Percentiles rank a stretch among this genome's conserved stretches.
These are phyloP conservation scores for Thamnophis sirtalis DNA, from an alignment of 2,113 vertebrate species.

Conservation along the genomic window DNA sequence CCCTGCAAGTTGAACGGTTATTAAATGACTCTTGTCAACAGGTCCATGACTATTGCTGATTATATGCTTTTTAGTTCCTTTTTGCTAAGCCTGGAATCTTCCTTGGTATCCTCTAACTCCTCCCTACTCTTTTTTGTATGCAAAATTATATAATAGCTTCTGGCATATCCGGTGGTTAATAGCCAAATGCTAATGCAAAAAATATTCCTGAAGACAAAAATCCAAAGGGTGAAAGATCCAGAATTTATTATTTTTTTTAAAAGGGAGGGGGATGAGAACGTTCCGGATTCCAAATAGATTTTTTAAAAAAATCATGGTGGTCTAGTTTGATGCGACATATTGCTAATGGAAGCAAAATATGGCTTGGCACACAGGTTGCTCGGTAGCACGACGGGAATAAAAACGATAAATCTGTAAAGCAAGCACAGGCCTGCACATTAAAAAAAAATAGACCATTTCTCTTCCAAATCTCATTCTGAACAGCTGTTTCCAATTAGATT, in stretches of 20 bases:
- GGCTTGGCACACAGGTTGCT: not conserved
- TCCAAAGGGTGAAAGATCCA: not conserved
- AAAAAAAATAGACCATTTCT: not conserved
- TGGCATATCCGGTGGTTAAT: not conserved
- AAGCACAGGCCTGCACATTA: not conserved
- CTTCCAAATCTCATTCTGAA: not conserved
- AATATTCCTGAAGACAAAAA: not conserved
- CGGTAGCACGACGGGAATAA: not conserved
- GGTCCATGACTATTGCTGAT: not conserved
- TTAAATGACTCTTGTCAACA: not conserved
- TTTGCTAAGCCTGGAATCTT: not conserved
- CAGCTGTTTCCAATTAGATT: not conserved
- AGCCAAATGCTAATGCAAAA: not conserved
- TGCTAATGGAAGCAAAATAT: not conserved
- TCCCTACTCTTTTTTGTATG: not conserved
- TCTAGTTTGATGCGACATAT: not conserved
- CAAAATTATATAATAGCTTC: not conserved
- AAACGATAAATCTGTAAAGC: not conserved
- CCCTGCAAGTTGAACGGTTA: not conserved
- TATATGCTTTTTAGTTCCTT: not conserved
- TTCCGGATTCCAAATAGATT: not conserved
- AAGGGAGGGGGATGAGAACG: not conserved
- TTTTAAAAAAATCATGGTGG: not conserved
- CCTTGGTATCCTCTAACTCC: not conserved
- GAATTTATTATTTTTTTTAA: not conserved